Conservation (phyloP, 2,888 invertebrate species). For the Lumbricus terrestris region DNA sequence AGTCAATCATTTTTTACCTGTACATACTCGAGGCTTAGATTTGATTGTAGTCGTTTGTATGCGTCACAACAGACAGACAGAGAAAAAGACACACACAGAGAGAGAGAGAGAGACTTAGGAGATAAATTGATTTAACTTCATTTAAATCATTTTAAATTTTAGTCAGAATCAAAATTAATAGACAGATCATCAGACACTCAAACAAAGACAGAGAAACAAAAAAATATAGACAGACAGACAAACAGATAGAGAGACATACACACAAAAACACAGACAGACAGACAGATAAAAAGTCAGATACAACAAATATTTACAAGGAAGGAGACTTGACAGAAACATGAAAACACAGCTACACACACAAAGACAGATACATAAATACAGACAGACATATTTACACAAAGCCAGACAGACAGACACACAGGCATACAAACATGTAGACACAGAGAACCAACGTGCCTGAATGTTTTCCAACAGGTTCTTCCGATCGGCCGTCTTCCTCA, state of each 20-base stretch:
- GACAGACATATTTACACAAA: too few relatives aligned
- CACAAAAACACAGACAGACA: neutral
- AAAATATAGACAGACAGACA: neutral
- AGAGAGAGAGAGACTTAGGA: neutral
- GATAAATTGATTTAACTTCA: too few relatives aligned
- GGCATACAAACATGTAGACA: neutral
- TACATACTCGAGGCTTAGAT: too few relatives aligned
- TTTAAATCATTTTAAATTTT: too few relatives aligned
- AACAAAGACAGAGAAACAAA: neutral
- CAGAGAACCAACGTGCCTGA: slow-evolving; percentile 54
- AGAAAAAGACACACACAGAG: neutral
- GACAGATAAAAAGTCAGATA: neutral
- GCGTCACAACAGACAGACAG: too few relatives aligned
- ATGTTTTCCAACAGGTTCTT: slow-evolving; percentile 62
- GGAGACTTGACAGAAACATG: too few relatives aligned
- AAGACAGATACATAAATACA: too few relatives aligned
- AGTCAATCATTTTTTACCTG: slow-evolving; percentile 35
- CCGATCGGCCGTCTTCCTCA: slow-evolving; percentile 71
- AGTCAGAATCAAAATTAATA: neutral
- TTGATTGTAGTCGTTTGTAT: too few relatives aligned
- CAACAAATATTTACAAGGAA: too few relatives aligned
- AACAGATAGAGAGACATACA: neutral
- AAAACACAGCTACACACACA: too few relatives aligned
- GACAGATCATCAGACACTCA: neutral
- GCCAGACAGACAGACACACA: neutral